Percentiles rank a stretch among this genome's conserved stretches.
phyloP scores from a whole-genome alignment of 2,113 vertebrate species.

The Anthoscopus minutus region DNA sequence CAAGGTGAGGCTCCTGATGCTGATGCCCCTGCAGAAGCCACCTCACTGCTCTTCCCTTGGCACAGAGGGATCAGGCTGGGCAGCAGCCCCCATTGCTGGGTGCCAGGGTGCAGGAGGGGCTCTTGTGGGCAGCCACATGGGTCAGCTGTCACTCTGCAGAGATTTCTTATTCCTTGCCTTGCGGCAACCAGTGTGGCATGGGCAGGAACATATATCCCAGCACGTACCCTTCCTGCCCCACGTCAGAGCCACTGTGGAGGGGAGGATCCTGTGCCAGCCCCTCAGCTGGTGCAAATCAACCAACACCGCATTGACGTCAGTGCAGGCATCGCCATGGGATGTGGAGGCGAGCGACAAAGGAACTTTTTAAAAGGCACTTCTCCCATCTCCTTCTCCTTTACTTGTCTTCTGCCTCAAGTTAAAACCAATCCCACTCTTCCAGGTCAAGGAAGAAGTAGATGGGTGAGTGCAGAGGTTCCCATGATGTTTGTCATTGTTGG shows the following conservation, averaged over 20 bases:
- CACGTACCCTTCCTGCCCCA: neutral
- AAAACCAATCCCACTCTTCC: neutral
- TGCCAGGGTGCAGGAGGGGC: neutral
- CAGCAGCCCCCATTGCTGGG: rapidly evolving
- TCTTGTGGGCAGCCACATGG: neutral
- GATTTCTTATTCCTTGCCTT: neutral
- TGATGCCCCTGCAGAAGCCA: neutral
- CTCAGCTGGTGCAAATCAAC: conserved; percentile 1
- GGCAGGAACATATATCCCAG: neutral
- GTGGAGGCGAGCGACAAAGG: neutral
- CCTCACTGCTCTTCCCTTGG: neutral
- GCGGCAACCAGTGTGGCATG: rapidly evolving
- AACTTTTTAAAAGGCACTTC: neutral
- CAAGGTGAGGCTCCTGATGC: neutral
- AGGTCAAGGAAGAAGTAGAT: neutral
- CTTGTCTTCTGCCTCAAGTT: neutral
- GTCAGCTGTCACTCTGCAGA: neutral
- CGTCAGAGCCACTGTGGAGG: neutral
- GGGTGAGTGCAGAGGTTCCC: neutral
- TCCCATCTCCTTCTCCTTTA: neutral
- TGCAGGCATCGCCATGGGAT: neutral
- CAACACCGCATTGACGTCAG: neutral
- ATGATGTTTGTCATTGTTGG: neutral
- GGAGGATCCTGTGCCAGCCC: neutral
- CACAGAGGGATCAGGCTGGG: rapidly evolving